Conservation (phyloP, 2,113 vertebrate genomes). For the Rhinolophus sinicus region DNA sequence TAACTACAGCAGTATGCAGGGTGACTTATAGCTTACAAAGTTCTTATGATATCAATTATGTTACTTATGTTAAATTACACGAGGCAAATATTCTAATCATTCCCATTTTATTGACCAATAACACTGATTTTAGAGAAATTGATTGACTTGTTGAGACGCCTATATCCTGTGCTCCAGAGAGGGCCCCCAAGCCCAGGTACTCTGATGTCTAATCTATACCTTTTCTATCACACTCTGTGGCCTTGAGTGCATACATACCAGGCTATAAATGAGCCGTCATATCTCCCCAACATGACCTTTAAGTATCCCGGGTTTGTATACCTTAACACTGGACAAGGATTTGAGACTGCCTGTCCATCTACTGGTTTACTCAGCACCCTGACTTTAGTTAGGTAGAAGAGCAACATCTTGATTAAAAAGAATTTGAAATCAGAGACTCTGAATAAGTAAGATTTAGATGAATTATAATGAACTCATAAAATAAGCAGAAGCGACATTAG, state of each 20-base stretch:
- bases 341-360: not conserved
- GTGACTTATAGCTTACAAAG: not conserved
- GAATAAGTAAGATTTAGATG: slow-evolving; percentile 48
- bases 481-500: slow-evolving; percentile 36
- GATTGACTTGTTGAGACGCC: not conserved
- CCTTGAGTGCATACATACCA: not conserved
- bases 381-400: slow-evolving; percentile 8
- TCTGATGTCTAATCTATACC: not conserved
- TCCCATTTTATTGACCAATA: not conserved
- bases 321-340: not conserved
- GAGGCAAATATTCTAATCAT: not conserved
- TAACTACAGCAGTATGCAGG: not conserved
- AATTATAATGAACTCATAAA: slow-evolving; percentile 48
- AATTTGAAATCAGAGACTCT: slow-evolving; percentile 55
- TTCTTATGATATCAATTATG: not conserved
- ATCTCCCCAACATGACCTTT: not conserved
- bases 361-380: not conserved
- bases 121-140: not conserved
- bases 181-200: not conserved
- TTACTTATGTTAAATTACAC: not conserved
- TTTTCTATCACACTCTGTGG: not conserved
- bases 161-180: not conserved
- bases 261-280: not conserved
- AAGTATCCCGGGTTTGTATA: not conserved
- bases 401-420: slow-evolving; percentile 43